These are phyloP conservation scores for Colletes gigas DNA, from an alignment of 1,140 invertebrate species.

Conservation along the genomic window DNA sequence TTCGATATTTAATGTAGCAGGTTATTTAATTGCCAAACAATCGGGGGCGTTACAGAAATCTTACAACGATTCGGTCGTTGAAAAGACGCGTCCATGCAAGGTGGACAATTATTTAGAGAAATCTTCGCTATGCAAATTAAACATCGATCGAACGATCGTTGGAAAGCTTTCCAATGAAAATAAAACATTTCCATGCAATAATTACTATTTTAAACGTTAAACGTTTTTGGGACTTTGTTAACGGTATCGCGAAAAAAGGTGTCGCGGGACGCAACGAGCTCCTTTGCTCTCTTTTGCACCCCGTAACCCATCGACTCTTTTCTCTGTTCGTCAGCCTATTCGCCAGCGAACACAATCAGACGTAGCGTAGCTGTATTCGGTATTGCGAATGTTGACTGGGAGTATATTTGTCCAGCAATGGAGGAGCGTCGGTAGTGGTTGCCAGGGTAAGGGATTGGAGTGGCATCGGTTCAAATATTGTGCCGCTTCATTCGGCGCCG, in stretches of 20 bases:
- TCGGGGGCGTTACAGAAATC: not conserved
- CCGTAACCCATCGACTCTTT: conserved; percentile 23
- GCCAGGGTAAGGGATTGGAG: conserved; percentile 42
- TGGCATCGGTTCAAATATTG: conserved; percentile 72
- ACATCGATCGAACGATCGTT: too few species aligned
- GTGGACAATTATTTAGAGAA: too few species aligned
- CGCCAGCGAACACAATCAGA: conserved; percentile 70
- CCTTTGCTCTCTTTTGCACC: conserved; percentile 15
- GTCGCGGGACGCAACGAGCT: not conserved
- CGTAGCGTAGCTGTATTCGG: conserved; percentile 70
- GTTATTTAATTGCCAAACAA: conserved; percentile 2
- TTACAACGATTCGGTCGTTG: too few species aligned
- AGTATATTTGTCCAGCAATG: conserved; percentile 80
- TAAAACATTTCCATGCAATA: too few species aligned
- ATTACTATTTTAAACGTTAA: too few species aligned
- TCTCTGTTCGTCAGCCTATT: conserved; percentile 61
- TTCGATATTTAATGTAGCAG: conserved; percentile 15
- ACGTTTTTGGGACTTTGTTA: not conserved
- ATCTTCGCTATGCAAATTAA: too few species aligned
- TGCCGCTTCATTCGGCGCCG: conserved; percentile 67
- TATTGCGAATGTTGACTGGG: conserved; percentile 80
- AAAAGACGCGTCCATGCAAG: too few species aligned
- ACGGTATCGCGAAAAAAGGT: not conserved
- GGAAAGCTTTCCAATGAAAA: too few species aligned
- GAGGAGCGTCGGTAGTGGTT: conserved; percentile 66